A percentile compares a stretch with the other conserved stretches of the same genome.
Conservation (phyloP, 2,113 vertebrate species). For the Tetraodon nigroviridis region DNA sequence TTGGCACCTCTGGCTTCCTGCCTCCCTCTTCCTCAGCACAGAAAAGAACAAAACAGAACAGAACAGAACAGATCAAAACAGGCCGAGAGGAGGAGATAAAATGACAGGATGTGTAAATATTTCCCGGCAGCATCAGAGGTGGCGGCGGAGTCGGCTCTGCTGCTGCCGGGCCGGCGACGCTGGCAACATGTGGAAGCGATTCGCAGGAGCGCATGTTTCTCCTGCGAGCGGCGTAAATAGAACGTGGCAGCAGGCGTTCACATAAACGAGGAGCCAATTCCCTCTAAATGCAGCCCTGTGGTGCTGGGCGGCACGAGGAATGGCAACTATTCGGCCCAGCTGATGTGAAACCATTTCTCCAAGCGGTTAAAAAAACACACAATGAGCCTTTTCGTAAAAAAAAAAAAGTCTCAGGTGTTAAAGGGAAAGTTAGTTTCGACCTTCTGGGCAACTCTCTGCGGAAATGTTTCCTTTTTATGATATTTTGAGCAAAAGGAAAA, state of each 20-base stretch:
- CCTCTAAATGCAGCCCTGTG: slow-evolving; percentile 38
- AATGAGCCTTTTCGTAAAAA: too few species aligned
- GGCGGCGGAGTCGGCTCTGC: slow-evolving; percentile 28
- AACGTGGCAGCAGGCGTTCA: slow-evolving; percentile 32
- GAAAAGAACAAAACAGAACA: slow-evolving; percentile 52
- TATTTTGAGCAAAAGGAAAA: slow-evolving; percentile 37
- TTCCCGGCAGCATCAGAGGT: slow-evolving; percentile 48
- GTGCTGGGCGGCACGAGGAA: slow-evolving; percentile 30
- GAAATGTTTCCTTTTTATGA: slow-evolving; percentile 24
- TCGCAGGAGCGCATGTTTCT: slow-evolving; percentile 46
- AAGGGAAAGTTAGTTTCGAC: slow-evolving; percentile 20
- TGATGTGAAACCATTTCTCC: slow-evolving; percentile 27
- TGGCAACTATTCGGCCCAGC: slow-evolving; percentile 40
- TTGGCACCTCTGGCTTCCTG: background rate
- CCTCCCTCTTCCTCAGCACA: slow-evolving; percentile 47
- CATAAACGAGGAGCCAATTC: slow-evolving; percentile 39
- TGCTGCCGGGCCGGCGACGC: slow-evolving; percentile 41
- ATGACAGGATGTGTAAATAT: slow-evolving; percentile 67
- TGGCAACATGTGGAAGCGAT: slow-evolving; percentile 62
- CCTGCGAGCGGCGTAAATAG: slow-evolving; percentile 40
- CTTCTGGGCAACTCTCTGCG: background rate
- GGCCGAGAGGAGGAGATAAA: too few species aligned
- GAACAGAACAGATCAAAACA: slow-evolving; percentile 34
- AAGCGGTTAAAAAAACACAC: slow-evolving; percentile 45
- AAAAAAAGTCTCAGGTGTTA: slow-evolving; percentile 18